Evolutionary conservation across 2,797 vertebrate genomes (phyloP), one percentile per base, ranked within the genome.

Genomic region (Spinibarbus caldwelli): DNA sequence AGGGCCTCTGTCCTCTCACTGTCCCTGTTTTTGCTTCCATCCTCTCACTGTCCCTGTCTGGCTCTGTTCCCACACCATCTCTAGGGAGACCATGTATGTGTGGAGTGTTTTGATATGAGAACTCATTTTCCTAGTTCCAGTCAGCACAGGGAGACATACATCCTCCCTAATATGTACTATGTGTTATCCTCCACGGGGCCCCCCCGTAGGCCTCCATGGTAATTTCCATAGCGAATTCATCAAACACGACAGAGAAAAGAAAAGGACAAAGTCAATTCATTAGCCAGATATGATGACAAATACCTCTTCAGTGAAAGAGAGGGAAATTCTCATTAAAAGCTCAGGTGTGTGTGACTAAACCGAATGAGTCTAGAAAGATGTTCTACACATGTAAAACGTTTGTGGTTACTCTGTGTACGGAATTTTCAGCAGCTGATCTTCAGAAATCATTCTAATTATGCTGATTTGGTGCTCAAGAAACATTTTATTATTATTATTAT

Each of bases 221-320:
- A 17, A 84, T 78, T 78, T 84, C 75, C 83, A 84, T 70, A 84
- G 76, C 31, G 49, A 36, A 84, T 84, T 84, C 76, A 78, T 84
- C 83, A 71, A 78, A 78, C 64, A 34, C 0, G 26, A 34, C 75
- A 71, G 49, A 77, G 34, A 67, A 84, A 68, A 84, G 75, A 34
- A 78, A 84, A 59, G 75, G 64, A 84, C 45, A 41, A 84, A 84
- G 82, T 84, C 75, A 84, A 84, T 78, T 71, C n/a, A 84, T 84
- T 84, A 84, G 83, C 36, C 49, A 47, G 64, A 59, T 59, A 70
- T 59, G 75, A 71, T 78, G 75, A 78, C 49, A 84, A 78, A 84
- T 78, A 78, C 38, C 15, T 59, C 9, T 31, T 68, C 36, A 36
- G n/a, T 71, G 12, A 71, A 84, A 78, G 47, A 43, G 3, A 36